Base-by-base conservation (phyloP, 92 coral and sea anemone genomes). In the Plumapathes pennacea region DNA sequence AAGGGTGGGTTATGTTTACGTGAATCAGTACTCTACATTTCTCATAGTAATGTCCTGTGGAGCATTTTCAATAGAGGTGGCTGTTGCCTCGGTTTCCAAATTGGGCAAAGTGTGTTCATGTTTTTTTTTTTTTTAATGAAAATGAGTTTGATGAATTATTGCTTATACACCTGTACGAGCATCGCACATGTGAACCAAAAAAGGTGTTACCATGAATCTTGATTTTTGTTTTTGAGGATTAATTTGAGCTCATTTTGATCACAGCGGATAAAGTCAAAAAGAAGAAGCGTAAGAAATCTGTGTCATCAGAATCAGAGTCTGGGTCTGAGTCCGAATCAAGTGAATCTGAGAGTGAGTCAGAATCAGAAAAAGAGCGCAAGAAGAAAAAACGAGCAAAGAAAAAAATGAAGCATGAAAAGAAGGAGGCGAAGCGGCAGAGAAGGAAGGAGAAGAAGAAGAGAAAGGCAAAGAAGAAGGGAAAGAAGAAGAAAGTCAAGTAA, bases 331-430 rank as follows among this genome's bases (percentile, higher is more conserved):
- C 74, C 11, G 29, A 30, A 6, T 58, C 78, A 12, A 71, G 47
- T 7, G 61, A 86, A 20, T 65, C 85, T 19, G 92, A 54, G 2
- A 78, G 92, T 45, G 80, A 58, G 26, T 80, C 96, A 8, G 80
- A 89, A 1, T 54, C 72, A 11, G 90, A 76, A 45, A 76, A 71
- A 41, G 96, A 84, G 36, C 62, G 56, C 14, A 31, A 24, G 32
- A 63, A 57, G 62, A 72, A 39, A 55, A 61, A 76, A 42, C 68
- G 56, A 38, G 31, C 58, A 32, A 74, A 61, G 40, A 67, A 46
- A 82, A 92, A 81, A 32, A 78, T 62, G 33, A 87, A 74, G 56
- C 64, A 69, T 25, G 86, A 82, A 41, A 54, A 50, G 71, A 67
- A 58, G 37, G 73, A 72, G 43, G 46, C 69, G 44, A 59, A 72